These are phyloP conservation scores for Turdus rufiventris DNA, from an alignment of 2,113 vertebrate species.

Conservation along the genomic window DNA sequence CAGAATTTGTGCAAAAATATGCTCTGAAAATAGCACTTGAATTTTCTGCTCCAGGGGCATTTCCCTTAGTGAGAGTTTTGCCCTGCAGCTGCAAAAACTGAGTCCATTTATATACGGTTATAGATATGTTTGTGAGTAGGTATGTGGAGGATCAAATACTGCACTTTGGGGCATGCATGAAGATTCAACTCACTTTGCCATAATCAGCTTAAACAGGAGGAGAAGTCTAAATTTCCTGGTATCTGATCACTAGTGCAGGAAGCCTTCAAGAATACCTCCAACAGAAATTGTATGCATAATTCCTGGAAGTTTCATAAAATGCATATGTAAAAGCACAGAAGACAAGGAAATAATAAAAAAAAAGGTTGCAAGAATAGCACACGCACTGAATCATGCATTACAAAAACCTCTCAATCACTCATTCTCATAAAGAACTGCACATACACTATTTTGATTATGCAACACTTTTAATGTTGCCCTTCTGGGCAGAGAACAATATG, in stretches of 20 bases:
- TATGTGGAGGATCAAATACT: not conserved
- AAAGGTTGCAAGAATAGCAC: not conserved
- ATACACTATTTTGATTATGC: not conserved
- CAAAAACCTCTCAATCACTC: not conserved
- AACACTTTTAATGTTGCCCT: not conserved
- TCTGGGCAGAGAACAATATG: not conserved
- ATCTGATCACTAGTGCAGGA: not conserved
- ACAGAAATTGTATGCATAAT: not conserved
- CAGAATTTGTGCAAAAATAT: not conserved
- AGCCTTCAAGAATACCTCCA: not conserved
- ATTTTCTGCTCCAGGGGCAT: not conserved
- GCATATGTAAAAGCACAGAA: not conserved
- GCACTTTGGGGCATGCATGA: not conserved
- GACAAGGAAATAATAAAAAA: not conserved
- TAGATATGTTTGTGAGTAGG: not conserved
- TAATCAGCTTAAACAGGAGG: not conserved
- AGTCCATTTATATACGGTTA: not conserved
- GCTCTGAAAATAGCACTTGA: not conserved
- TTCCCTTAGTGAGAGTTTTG: not conserved
- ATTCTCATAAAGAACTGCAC: not conserved
- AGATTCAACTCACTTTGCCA: not conserved
- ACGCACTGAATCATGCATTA: not conserved
- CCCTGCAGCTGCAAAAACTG: not conserved
- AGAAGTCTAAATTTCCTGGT: not conserved
- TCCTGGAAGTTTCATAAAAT: not conserved